Evolutionary conservation across 2,888 invertebrate genomes (phyloP).

Genomic region (Esperia sulphurella): DNA sequence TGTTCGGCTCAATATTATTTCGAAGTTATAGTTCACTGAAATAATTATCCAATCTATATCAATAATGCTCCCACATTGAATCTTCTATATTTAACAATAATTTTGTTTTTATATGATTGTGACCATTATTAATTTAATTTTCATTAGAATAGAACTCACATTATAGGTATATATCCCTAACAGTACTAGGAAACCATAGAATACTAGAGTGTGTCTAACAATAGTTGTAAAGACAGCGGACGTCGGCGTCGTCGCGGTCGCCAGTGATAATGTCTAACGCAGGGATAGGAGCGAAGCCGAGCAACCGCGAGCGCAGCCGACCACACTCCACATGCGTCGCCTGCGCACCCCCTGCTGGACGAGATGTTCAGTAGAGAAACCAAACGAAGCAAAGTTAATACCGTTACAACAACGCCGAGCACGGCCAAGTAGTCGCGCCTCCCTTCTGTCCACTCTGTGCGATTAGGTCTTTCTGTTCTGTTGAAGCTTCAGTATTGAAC

Average conservation of each 20-base stretch:
- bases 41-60: too few relatives aligned
- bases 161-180: neutral
- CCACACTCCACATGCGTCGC: constrained; percentile 84
- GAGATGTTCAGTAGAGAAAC: constrained; percentile 84
- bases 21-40: too few relatives aligned
- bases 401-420: constrained; percentile 71
- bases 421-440: constrained; percentile 77
- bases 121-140: constrained; percentile 21
- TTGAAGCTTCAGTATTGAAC: constrained; percentile 62
- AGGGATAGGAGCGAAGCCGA: constrained; percentile 74
- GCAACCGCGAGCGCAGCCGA: constrained; percentile 63
- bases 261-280: constrained; percentile 75
- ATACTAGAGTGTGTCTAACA: constrained; percentile 34
- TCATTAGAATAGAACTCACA: constrained; percentile 13
- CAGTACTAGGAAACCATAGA: neutral
- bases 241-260: constrained; percentile 25
- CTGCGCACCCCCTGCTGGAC: constrained; percentile 91
- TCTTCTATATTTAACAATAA: neutral
- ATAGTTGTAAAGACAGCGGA: constrained; percentile 30
- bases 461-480: constrained; percentile 75
- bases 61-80: constrained; percentile 28
- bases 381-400: constrained; percentile 82
- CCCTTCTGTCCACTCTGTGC: constrained; percentile 75
- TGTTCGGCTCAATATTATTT: too few relatives aligned
- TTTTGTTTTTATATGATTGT: neutral